Evolutionary conservation across 1,140 invertebrate species (phyloP), one percentile per base, ranked within the genome.

Genomic region (Musca vetustissima): DNA sequence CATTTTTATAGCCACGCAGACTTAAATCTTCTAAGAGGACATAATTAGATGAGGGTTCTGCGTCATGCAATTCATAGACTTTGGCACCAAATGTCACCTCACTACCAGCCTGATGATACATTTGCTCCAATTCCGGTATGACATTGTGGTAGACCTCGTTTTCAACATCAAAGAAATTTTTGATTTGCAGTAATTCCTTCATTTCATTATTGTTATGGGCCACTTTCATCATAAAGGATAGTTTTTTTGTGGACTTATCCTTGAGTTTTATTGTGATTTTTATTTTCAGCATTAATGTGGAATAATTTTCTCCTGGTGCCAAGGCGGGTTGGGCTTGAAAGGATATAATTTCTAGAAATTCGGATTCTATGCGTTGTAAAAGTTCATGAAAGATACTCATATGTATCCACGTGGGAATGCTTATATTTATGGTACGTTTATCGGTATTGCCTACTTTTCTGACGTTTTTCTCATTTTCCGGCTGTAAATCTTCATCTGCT

Each of bases 1-100:
- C 84, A 84, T 88, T 88, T 24, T 81, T 80, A 71, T 86, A 89
- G 7, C 83, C 84, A 67, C 77, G 81, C 8, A 73, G 70, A n/a
- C 75, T 76, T 61, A 89, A 73, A 75, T 89, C 87, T 55, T 88
- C 87, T 0, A 80, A 66, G 13, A 80, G 75, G 15, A 88, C 69
- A 59, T 80, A 80, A 47, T 80, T 76, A 4, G 72, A 72, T 7
- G 74, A 74, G 13, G 72, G 65, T 21, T 80, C 78, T 0, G 73
- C 72, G 61, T 80, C 77, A 1, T 79, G 49, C 9, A 32, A 32
- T 66, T 78, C 77, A 64, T 61, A 80, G 3, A 74, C 75, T 6
- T 72, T 75, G 0, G 78, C 78, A 1, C 75, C 76, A 67, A 80
- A 80, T 47, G 73, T 73, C 11, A 78, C 71, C 11, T 53, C 28